Base-by-base conservation (phyloP, 2,797 vertebrate species). In the Epinephelus awoara region DNA sequence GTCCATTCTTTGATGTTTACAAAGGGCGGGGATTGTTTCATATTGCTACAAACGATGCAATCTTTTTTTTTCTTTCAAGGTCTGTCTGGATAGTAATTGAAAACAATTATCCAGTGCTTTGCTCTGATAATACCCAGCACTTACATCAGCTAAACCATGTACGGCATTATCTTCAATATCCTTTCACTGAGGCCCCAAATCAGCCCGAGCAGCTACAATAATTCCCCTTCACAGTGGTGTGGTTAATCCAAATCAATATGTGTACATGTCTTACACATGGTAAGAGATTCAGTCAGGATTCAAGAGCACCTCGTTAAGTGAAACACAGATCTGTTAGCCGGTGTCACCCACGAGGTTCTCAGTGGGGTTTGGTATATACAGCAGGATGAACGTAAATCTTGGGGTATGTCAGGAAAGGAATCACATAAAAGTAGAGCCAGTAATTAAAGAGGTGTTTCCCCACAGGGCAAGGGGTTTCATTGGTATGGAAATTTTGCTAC, bases 21-120 rank as follows among this genome's bases (percentile, higher is more conserved):
- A 83, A 70, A 82, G 82, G 75, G 54, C 18, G 44, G 57, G 62
- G 67, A 80, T 75, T 90, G 80, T 85, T 85, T 77, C 54, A 77
- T 75, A 80, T 80, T 79, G 50, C 76, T 81, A 71, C 59, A 84
- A 89, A 84, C 15, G 67, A 85, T 69, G 46, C 79, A 81, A 64
- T 81, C 84, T 69, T 50, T 67, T 76, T 82, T 81, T 84, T 58
- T 71, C 79, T 79, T 87, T 85, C 71, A 86, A 44, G 63, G 82
- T 80, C 72, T 74, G 56, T 65, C 25, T 85, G 66, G 72, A 82
- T 76, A 47, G 74, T 88, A 90, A 91, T 87, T 86, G 82, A 87
- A 89, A 88, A 87, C 80, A 85, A 88, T 90, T 88, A 90, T 87
- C 80, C 75, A 82, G 70, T 27, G 75, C 80, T 85, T 83, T 85